A percentile compares a stretch with the other conserved stretches of the same genome.
These are phyloP conservation scores for Microtus richardsoni DNA, from an alignment of 2,113 vertebrate genomes.

Conservation along the genomic window DNA sequence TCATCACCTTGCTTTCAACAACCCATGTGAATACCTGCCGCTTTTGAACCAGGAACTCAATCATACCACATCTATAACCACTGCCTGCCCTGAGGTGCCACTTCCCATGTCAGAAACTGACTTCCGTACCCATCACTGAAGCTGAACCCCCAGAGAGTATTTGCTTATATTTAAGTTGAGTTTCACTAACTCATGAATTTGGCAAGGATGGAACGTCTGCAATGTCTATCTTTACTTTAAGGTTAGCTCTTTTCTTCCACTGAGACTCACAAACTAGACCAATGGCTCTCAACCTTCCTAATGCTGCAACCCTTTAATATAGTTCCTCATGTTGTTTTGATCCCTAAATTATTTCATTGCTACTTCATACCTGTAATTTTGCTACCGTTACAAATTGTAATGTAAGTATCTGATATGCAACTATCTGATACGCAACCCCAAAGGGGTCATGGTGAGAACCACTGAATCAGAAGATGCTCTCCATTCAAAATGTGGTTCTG, in stretches of 20 bases:
- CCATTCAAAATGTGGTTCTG: background rate
- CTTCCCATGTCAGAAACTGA: constrained; percentile 14
- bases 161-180: background rate
- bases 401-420: background rate
- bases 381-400: background rate
- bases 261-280: background rate
- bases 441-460: background rate
- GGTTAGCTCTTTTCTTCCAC: background rate
- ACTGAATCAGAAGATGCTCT: background rate
- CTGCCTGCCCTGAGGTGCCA: background rate
- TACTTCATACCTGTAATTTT: background rate
- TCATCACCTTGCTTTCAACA: background rate
- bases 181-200: background rate
- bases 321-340: background rate
- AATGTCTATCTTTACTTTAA: background rate
- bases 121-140: background rate
- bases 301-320: background rate
- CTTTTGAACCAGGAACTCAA: constrained; percentile 31
- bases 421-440: background rate
- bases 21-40: background rate
- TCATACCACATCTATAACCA: background rate
- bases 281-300: background rate
- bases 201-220: background rate
- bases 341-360: background rate
- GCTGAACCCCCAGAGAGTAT: background rate